These are phyloP conservation scores for Tetranychus truncatus DNA, from an alignment of 2,888 invertebrate genomes.

Conservation along the genomic window DNA sequence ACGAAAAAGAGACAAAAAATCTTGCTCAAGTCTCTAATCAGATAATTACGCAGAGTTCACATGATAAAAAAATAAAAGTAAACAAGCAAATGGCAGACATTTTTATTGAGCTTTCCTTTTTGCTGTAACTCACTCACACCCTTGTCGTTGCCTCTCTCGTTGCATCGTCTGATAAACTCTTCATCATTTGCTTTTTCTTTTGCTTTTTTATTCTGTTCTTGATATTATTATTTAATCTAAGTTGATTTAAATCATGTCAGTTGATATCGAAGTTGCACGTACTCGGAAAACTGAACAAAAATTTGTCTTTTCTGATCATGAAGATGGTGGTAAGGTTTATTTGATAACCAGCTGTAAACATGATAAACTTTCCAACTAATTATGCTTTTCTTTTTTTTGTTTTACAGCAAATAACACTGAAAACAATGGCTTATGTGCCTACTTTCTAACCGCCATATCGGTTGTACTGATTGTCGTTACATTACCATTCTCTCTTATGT, in stretches of 20 bases:
- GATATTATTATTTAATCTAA: neutral
- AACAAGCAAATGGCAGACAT: too few relatives aligned
- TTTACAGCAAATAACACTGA: neutral
- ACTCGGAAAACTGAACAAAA: neutral
- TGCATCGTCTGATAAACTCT: too few relatives aligned
- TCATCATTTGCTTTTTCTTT: neutral
- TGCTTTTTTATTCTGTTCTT: neutral
- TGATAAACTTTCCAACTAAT: neutral
- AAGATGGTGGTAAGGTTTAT: neutral
- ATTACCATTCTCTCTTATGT: slow-evolving; percentile 60
- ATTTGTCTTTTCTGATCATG: slow-evolving; percentile 7
- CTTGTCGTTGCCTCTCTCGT: too few relatives aligned
- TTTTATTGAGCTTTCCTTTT: too few relatives aligned
- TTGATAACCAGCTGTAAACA: too few relatives aligned
- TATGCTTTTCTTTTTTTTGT: neutral
- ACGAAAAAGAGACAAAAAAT: too few relatives aligned
- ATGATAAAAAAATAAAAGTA: too few relatives aligned
- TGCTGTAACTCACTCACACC: too few relatives aligned
- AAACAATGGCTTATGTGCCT: slow-evolving; percentile 1
- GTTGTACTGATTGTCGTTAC: slow-evolving; percentile 50
- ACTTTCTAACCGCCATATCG: slow-evolving; percentile 1
- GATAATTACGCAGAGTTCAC: too few relatives aligned
- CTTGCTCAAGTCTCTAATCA: too few relatives aligned
- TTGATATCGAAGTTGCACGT: neutral
- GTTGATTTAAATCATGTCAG: neutral